Evolutionary conservation across 1,140 invertebrate genomes (phyloP).

Genomic region (Mya arenaria): DNA sequence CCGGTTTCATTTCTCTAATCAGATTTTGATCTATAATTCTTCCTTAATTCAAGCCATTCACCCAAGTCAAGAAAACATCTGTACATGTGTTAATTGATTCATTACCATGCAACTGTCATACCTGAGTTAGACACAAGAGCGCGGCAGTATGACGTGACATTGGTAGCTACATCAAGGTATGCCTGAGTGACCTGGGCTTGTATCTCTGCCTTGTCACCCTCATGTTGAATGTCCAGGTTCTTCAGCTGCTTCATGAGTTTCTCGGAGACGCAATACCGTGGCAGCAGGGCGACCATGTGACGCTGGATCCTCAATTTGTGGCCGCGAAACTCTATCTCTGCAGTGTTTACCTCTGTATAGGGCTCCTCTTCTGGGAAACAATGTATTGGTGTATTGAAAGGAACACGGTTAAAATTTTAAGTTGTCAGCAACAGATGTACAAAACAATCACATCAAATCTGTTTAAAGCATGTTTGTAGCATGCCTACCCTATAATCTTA

Average conservation of each 20-base stretch:
- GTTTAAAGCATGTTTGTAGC: too few relatives aligned
- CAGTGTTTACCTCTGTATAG: slow-evolving; percentile 67
- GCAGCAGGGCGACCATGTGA: slow-evolving; percentile 87
- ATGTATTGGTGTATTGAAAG: too few relatives aligned
- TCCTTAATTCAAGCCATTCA: too few relatives aligned
- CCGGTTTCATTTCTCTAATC: too few relatives aligned
- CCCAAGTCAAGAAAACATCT: too few relatives aligned
- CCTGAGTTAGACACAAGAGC: slow-evolving; percentile 74
- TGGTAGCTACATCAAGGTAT: slow-evolving; percentile 74
- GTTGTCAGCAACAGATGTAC: too few relatives aligned
- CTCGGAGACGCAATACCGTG: slow-evolving; percentile 84
- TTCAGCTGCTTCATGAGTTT: slow-evolving; percentile 71
- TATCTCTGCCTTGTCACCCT: slow-evolving; percentile 64
- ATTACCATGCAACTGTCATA: slow-evolving; percentile 47
- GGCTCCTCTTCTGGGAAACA: slow-evolving; percentile 64
- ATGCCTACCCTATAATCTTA: too few relatives aligned
- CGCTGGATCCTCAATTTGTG: slow-evolving; percentile 79
- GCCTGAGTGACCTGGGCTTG: slow-evolving; percentile 66
- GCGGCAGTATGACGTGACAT: slow-evolving; percentile 77
- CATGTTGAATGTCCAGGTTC: slow-evolving; percentile 75
- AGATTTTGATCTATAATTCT: too few relatives aligned
- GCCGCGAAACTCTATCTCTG: slow-evolving; percentile 77
- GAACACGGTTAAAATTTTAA: too few relatives aligned
- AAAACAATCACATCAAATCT: too few relatives aligned
- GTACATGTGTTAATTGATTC: too few relatives aligned